phyloP scores from a whole-genome alignment of 2,113 vertebrate genomes.

The Brachyhypopomus occidentalis region DNA sequence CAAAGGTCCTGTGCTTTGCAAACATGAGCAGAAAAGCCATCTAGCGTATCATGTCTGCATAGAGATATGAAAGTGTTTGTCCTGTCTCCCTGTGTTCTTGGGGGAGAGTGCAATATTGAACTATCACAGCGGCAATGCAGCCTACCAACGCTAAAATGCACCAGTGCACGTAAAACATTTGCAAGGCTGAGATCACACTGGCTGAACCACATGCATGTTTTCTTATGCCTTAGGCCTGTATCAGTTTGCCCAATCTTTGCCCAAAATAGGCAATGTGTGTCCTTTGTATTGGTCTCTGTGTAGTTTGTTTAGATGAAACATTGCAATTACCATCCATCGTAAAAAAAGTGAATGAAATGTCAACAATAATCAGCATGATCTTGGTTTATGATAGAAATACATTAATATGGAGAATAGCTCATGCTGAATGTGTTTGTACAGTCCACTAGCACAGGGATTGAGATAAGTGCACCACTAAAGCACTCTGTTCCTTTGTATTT shows the following conservation, averaged over 20 bases:
- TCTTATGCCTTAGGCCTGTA: not conserved
- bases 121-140: not conserved
- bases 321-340: conserved; percentile 47
- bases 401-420: conserved; percentile 55
- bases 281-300: conserved; percentile 41
- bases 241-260: not conserved
- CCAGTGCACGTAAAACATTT: not conserved
- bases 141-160: not conserved
- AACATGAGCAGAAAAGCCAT: conserved; percentile 54
- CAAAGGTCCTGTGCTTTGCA: conserved; percentile 43
- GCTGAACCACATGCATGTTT: conserved; percentile 3
- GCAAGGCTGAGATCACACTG: not conserved
- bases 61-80: conserved; percentile 40
- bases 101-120: not conserved
- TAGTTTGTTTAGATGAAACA: conserved; percentile 42
- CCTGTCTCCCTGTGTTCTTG: conserved; percentile 39
- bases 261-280: not conserved
- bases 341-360: conserved; percentile 61
- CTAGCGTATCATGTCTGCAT: conserved; percentile 40
- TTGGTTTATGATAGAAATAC: conserved; percentile 53
- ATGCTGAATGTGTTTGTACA: conserved; percentile 47
- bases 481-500: conserved; percentile 31
- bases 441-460: conserved; percentile 25
- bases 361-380: conserved; percentile 64
- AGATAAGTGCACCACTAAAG: conserved; percentile 44